Evolutionary conservation across 1,140 invertebrate species (phyloP).

Genomic region (Dendrolimus kikuchii): DNA sequence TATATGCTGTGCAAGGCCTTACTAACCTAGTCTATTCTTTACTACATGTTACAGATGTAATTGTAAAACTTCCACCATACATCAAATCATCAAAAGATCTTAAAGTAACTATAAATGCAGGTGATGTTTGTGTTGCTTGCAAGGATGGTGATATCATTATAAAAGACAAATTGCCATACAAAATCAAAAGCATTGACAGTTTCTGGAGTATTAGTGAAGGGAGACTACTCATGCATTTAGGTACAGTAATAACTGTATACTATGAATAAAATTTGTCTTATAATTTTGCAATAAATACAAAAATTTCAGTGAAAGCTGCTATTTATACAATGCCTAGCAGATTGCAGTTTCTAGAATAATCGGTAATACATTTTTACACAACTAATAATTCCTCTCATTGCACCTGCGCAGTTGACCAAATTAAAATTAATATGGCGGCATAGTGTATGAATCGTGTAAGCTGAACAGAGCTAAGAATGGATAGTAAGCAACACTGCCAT

Average conservation of each 20-base stretch:
- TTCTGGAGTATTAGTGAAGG: conserved; percentile 87
- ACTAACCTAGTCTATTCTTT: conserved; percentile 2
- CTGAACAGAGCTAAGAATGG: too few relatives aligned
- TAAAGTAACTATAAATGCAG: conserved; percentile 75
- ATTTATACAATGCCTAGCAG: too few relatives aligned
- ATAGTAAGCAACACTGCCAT: too few relatives aligned
- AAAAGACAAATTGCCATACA: conserved; percentile 77
- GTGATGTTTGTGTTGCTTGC: conserved; percentile 66
- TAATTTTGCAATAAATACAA: too few relatives aligned
- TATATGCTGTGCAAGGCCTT: conserved; percentile 8
- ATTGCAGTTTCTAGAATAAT: background rate
- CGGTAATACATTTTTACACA: background rate
- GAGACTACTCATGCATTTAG: conserved; percentile 72
- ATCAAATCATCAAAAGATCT: conserved; percentile 78
- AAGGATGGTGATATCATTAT: conserved; percentile 70
- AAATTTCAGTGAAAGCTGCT: too few relatives aligned
- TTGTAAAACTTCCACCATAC: conserved; percentile 76
- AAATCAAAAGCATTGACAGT: conserved; percentile 81
- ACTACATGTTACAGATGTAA: conserved; percentile 72
- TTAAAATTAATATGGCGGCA: too few relatives aligned
- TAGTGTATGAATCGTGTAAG: too few relatives aligned
- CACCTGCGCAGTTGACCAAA: too few relatives aligned
- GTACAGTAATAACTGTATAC: conserved; percentile 24
- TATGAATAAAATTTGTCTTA: background rate
- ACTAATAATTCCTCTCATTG: too few relatives aligned